Evolutionary conservation across 2,113 vertebrate species (phyloP), one percentile per base, ranked within the genome.

Genomic region (Chloroceryle aenea): DNA sequence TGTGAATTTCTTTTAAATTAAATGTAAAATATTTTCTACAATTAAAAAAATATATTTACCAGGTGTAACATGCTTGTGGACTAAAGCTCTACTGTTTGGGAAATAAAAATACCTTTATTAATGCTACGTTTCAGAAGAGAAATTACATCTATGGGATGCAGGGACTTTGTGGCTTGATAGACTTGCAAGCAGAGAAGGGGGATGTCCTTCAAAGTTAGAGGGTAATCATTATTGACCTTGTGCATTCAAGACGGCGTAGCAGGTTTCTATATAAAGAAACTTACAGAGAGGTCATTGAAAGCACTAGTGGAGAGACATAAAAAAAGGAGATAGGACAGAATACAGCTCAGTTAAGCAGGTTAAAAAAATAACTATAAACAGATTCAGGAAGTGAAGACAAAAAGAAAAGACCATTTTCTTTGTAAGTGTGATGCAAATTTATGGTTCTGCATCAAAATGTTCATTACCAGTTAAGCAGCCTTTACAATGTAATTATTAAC

Each of bases 211-310:
- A 96, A 96, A 96, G 96, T 97, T 97, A 92, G 96, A 97, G 96
- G 96, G 96, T 95, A 97, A 97, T 97, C 96, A 96, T 97, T 96
- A 96, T 92, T 97, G 96, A 96, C 96, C 96, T 96, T 97, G 96
- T 96, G 96, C 96, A 96, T 96, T 96, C 93, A 96, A 96, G 96
- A 95, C 96, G 96, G 96, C 96, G 94, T 72, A 95, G 96, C 90
- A 93, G 90, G 90, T 94, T 97, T 96, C 96, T 97, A 96, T 96
- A 96, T 96, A 97, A 96, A 92, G 96, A 95, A 96, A 94, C 95
- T 94, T 93, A 45, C 86, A 93, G 90, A 40, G 92, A 96, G 95
- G 96, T 97, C 96, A 96, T 29, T 95, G 86, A 84, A 93, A 92
- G 95, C 93, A 90, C 73, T 89, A 85, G 93, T 92, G 92, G 96